Evolutionary conservation across 2,113 vertebrate genomes (phyloP), one percentile per base, ranked within the genome.

Genomic region (Hystrix brachyura): DNA sequence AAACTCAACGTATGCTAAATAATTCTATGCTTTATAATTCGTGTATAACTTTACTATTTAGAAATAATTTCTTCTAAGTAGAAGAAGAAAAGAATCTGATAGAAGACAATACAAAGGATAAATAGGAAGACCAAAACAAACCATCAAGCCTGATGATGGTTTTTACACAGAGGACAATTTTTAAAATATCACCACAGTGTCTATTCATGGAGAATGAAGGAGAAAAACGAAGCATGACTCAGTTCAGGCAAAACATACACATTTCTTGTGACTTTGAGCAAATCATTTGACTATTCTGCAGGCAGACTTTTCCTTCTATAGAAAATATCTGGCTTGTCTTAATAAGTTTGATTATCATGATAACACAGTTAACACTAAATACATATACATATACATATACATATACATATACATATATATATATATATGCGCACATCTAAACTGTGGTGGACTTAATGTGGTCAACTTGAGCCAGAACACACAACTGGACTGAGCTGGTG

Each of bases 71-170:
- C 43, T 9, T 46, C 25, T 72, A 72, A 23, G 25, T 29, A 76
- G 72, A 76, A 74, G 21, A 74, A 48, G 38, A 74, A 46, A 23
- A 46, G 38, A 46, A 46, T 14, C 23, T 43, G 23, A 76, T 90
- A 69, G 43, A 92, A 94, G 65, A 83, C 1, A 90, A 80, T 79
- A 43, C 23, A 38, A 83, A 94, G 79, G 82, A 95, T 48, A 80
- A 92, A 62, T 87, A 94, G 38, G 25, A 93, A 83, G 29, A 86
- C 11, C 67, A 90, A 85, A 86, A 92, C 32, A 92, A 89, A 81
- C 95, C 74, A 80, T 46, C 64, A 95, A 62, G 34, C 5, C 34
- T 46, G 43, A 43, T 59, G 25, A 87, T 85, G 14, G 91, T 69
- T 67, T 93, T 71, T 59, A 82, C 46, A n/a, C n/a, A 85, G 80